phyloP scores from a whole-genome alignment of 2,113 vertebrate genomes.

The Penelope pileata region DNA sequence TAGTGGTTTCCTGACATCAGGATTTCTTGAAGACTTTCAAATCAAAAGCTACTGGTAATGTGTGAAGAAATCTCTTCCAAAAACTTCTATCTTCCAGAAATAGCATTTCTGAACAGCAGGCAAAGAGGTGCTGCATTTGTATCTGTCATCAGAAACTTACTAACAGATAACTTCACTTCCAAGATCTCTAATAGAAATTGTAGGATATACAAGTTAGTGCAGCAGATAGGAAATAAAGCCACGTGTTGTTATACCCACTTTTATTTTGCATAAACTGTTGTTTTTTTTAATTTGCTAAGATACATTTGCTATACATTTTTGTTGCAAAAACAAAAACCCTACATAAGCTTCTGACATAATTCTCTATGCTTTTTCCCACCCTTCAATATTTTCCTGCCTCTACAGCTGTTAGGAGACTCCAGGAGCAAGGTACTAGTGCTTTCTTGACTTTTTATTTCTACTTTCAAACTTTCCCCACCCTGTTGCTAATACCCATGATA shows the following conservation, averaged over 20 bases:
- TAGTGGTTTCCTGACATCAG: not conserved
- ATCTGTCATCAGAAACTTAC: not conserved
- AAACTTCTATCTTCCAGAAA: not conserved
- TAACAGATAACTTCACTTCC: not conserved
- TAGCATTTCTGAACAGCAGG: not conserved
- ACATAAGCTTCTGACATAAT: slow-evolving; percentile 84
- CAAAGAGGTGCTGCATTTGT: not conserved
- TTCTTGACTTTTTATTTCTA: slow-evolving; percentile 77
- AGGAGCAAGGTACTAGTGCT: slow-evolving; percentile 97
- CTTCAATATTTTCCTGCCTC: slow-evolving; percentile 86
- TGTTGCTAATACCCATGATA: slow-evolving; percentile 59
- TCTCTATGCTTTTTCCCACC: slow-evolving; percentile 89
- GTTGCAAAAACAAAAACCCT: slow-evolving; percentile 80
- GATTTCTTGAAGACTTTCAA: not conserved
- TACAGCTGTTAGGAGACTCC: slow-evolving; percentile 99
- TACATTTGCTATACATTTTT: slow-evolving; percentile 81
- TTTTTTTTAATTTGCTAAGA: slow-evolving; percentile 79
- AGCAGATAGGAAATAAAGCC: slow-evolving; percentile 17
- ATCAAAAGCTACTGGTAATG: not conserved
- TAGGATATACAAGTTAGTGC: not conserved
- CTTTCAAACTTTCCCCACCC: slow-evolving; percentile 70
- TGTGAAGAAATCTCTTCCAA: not conserved
- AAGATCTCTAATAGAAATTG: not conserved
- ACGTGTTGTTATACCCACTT: slow-evolving; percentile 48
- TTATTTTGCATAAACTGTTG: slow-evolving; percentile 70